These are phyloP conservation scores for Equus przewalskii DNA, from an alignment of 2,113 vertebrate species.

Conservation along the genomic window DNA sequence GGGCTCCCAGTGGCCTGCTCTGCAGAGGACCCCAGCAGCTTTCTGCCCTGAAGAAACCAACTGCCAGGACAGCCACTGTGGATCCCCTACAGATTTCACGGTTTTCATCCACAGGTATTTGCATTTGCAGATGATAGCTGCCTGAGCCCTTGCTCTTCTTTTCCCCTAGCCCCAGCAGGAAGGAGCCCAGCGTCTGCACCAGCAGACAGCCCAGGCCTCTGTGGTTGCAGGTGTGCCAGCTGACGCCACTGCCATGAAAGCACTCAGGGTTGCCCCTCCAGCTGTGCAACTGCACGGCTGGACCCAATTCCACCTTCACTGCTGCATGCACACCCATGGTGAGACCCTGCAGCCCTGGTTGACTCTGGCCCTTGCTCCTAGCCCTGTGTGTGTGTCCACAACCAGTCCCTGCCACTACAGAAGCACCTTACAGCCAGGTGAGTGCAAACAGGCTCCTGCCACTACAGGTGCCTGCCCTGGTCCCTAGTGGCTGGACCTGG, in stretches of 20 bases:
- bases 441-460: no score
- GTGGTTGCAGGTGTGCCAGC: not conserved
- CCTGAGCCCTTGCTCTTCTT: not conserved
- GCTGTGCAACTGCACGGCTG: no score
- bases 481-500: not conserved
- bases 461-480: not conserved
- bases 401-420: not conserved
- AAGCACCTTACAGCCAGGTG: not conserved
- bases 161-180: rapidly evolving
- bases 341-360: not conserved
- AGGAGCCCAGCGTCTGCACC: not conserved
- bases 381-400: not conserved
- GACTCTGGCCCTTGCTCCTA: not conserved
- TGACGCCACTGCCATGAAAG: not conserved
- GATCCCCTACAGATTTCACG: not conserved
- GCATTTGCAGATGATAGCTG: not conserved
- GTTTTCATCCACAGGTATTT: not conserved
- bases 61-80: not conserved
- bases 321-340: no score
- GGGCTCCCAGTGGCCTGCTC: not conserved
- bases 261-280: not conserved
- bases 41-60: not conserved
- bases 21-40: not conserved
- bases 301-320: not conserved
- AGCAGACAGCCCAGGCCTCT: not conserved